Evolutionary conservation across 2,113 vertebrate species (phyloP).

Genomic region (Gobio gobio): DNA sequence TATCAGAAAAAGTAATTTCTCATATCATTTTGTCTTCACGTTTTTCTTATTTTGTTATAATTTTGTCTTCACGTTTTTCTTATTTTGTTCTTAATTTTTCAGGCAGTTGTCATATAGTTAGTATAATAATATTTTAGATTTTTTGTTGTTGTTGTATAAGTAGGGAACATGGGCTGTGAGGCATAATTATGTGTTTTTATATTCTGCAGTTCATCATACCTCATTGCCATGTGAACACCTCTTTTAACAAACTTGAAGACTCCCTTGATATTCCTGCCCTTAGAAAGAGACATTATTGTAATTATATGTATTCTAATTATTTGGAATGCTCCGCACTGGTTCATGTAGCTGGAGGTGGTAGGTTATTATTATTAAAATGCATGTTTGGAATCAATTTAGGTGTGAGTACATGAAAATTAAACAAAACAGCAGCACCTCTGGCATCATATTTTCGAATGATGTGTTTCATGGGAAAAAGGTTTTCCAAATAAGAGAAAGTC

Average conservation of each 20-base stretch:
- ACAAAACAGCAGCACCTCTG: background rate
- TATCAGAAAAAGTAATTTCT: background rate
- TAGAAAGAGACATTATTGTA: conserved; percentile 15
- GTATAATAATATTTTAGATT: background rate
- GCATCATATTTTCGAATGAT: background rate
- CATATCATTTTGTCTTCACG: background rate
- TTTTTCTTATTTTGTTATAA: background rate
- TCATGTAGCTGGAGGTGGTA: conserved; percentile 5
- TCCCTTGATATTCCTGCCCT: background rate
- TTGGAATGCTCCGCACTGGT: conserved; percentile 8
- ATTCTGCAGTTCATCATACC: background rate
- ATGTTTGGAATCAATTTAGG: conserved; percentile 29
- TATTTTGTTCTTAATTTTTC: background rate
- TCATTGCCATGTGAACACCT: conserved; percentile 5
- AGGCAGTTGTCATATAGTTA: background rate
- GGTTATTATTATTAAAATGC: conserved; percentile 39
- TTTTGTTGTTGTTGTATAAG: background rate
- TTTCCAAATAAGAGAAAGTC: background rate
- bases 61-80: background rate
- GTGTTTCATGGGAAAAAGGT: background rate
- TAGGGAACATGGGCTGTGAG: background rate
- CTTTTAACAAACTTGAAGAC: background rate
- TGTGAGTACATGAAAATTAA: background rate
- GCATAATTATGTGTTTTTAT: background rate
- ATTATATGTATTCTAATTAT: conserved; percentile 25